Evolutionary conservation across 1,140 invertebrate species (phyloP), one percentile per base, ranked within the genome.

Genomic region (Saxidomus purpurata): DNA sequence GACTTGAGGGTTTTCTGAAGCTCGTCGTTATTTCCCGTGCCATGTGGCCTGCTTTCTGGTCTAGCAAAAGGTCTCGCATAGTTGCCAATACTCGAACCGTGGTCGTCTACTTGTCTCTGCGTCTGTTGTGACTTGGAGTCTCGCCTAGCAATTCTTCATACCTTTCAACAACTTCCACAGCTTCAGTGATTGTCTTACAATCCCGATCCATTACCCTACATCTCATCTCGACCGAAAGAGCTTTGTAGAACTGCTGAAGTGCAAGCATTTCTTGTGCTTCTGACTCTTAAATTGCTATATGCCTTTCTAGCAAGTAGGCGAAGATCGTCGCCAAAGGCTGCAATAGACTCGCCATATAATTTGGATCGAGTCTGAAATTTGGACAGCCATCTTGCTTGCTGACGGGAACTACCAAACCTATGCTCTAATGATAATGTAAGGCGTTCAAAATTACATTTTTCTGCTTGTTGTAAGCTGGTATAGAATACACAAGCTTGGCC

Each of bases 131-230:
- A 28, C 6, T 19, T 13, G 9, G 25, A n/a, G 59, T 4, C 1
- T 28, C 47, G 9, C 86, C 77, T 3, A 74, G 19, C 8, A 80
- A 25, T 28, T 40, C 38, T 19, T 81, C 86, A 59, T 88, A 81
- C 25, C 63, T 69, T 31, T 88, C 77, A 11, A 80, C 81, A 1
- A 85, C 76, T 38, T 67, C 71, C 22, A 85, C 61, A n/a, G 59
- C 77, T 22, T 90, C 71, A 28, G 55, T 8, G 8, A 80, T 17
- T 25, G 81, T 59, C 17, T 71, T 47, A 38, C 81, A 84, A 2
- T 89, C 80, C 4, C 52, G 22, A 52, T 84, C 47, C 31, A 84
- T 52, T 11, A 61, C 67, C 71, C 82, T 43, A 28, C 82, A 84
- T 31, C 31, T 69, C 82, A 71, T 84, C 19, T 69, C 61, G 6